These are phyloP conservation scores for Heteropelma amictum DNA, from an alignment of 2,888 invertebrate species.

Conservation along the genomic window DNA sequence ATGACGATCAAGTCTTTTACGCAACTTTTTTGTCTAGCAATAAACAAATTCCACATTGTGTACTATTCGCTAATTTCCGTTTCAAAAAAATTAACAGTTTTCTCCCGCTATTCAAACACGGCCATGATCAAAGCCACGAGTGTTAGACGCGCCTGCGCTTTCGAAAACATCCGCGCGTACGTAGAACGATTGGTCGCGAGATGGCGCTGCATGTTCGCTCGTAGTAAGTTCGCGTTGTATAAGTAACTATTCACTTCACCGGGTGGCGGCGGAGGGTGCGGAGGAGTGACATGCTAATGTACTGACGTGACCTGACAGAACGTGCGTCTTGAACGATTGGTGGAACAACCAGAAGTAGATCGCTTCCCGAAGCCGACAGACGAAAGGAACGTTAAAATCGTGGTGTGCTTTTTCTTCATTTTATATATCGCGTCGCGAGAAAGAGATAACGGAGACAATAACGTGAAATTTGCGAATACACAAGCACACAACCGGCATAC, in stretches of 20 bases:
- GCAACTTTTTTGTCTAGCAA: too few species aligned
- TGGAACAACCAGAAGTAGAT: constrained; percentile 31
- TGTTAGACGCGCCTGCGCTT: constrained; percentile 4
- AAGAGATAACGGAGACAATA: neutral
- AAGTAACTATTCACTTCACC: neutral
- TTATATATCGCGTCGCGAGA: neutral
- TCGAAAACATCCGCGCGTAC: neutral
- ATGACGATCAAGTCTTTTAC: too few species aligned
- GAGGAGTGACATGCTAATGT: constrained; percentile 8
- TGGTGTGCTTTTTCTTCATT: neutral
- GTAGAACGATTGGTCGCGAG: constrained; percentile 61
- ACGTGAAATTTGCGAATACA: neutral
- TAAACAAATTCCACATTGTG: too few species aligned
- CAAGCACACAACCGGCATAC: neutral
- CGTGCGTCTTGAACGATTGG: constrained; percentile 23
- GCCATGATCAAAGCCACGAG: constrained; percentile 1
- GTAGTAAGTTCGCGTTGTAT: neutral
- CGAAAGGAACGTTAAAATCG: neutral
- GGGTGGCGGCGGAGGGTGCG: constrained; percentile 2
- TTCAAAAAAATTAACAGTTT: neutral
- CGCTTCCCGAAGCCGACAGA: constrained; percentile 35
- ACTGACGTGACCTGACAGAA: constrained; percentile 34
- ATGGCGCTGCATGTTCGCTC: constrained; percentile 56
- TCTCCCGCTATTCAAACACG: constrained; percentile 17
- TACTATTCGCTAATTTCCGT: neutral